A percentile compares a stretch with the other conserved stretches of the same genome.
These are phyloP conservation scores for Otolemur crassicaudatus DNA, from an alignment of 2,797 vertebrate genomes.

Conservation along the genomic window DNA sequence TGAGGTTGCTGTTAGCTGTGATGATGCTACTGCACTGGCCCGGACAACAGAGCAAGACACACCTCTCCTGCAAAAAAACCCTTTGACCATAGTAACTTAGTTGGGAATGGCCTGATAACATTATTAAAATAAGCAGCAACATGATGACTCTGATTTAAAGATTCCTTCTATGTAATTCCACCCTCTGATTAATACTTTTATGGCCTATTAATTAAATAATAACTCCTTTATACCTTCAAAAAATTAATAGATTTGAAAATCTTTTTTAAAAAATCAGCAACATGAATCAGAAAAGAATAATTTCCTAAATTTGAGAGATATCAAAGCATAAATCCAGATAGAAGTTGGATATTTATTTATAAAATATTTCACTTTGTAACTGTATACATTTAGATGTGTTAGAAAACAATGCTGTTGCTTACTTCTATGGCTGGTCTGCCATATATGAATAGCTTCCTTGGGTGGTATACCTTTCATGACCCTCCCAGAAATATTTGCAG, in stretches of 20 bases:
- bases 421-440: not conserved
- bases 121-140: not conserved
- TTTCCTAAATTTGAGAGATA: not conserved
- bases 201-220: not conserved
- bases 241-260: no score
- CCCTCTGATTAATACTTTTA: not conserved
- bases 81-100: not conserved
- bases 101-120: not conserved
- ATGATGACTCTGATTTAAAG: not conserved
- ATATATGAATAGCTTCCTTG: not conserved
- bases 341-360: not conserved
- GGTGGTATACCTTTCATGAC: not conserved
- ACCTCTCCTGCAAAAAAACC: not conserved
- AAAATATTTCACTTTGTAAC: not conserved
- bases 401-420: not conserved
- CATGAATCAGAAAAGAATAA: not conserved
- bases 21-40: not conserved
- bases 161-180: not conserved
- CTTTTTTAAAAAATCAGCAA: not conserved
- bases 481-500: not conserved
- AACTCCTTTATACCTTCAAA: not conserved
- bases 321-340: not conserved
- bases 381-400: not conserved
- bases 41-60: not conserved
- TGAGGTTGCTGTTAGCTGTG: not conserved